Evolutionary conservation across 2,113 vertebrate species (phyloP).

Genomic region (Tragelaphus buxtoni): DNA sequence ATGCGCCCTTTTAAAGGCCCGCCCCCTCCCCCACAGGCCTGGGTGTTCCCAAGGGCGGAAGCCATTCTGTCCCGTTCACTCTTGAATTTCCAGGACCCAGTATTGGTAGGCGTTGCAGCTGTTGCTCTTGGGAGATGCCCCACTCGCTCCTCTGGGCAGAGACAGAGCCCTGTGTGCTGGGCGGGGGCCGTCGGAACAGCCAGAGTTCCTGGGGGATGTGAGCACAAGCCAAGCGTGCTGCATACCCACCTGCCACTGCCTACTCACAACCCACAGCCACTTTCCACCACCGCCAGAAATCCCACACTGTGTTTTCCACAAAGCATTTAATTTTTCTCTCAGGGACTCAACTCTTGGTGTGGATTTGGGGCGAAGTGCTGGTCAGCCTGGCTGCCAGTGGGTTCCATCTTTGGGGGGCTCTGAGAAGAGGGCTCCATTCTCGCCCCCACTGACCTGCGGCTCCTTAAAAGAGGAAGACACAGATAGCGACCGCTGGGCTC

Average conservation of each 20-base stretch:
- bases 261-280: neutral
- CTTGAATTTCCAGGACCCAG: neutral
- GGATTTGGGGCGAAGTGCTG: neutral
- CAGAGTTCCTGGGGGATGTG: neutral
- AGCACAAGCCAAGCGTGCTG: neutral
- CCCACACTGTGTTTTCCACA: neutral
- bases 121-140: neutral
- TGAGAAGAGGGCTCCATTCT: slow-evolving; percentile 18
- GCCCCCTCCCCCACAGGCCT: fast-evolving
- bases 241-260: neutral
- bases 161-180: neutral
- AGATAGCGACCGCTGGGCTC: neutral
- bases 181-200: neutral
- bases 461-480: slow-evolving; percentile 51
- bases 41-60: neutral
- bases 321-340: slow-evolving; percentile 62
- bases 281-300: neutral
- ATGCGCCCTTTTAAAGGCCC: neutral
- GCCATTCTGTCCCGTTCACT: neutral
- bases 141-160: neutral
- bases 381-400: neutral
- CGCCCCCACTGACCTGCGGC: neutral
- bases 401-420: neutral
- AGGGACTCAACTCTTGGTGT: neutral
- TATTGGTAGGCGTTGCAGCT: neutral